These are phyloP conservation scores for Copsychus sechellarum DNA, from an alignment of 2,113 vertebrate genomes.

Conservation along the genomic window DNA sequence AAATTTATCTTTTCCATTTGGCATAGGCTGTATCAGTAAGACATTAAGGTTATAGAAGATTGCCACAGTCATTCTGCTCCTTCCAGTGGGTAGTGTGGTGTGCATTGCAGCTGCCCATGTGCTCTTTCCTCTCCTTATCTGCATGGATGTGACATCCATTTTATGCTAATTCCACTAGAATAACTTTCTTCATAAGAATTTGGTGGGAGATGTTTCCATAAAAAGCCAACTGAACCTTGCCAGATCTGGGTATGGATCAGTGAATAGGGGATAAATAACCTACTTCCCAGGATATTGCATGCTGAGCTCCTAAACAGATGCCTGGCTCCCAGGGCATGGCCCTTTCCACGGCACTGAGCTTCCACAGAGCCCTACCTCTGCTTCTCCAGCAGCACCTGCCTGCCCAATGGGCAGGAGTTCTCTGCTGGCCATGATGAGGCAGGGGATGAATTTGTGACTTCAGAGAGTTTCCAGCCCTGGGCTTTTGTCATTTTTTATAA, in stretches of 20 bases:
- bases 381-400: not conserved
- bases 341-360: not conserved
- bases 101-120: fast-evolving
- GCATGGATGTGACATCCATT: fast-evolving
- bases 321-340: not conserved
- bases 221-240: not conserved
- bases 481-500: not conserved
- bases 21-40: not conserved
- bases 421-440: not conserved
- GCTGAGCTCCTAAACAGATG: not conserved
- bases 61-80: not conserved
- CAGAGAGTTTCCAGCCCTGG: not conserved
- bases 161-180: not conserved
- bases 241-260: fast-evolving
- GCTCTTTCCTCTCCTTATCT: not conserved
- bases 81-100: not conserved
- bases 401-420: fast-evolving
- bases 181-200: not conserved
- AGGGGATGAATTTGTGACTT: not conserved
- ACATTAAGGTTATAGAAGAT: not conserved
- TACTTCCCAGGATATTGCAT: not conserved
- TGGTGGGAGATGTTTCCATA: not conserved
- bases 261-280: not conserved
- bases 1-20: not conserved
- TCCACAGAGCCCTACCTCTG: not conserved